Evolutionary conservation across 2,797 vertebrate genomes (phyloP), one percentile per base, ranked within the genome.

Genomic region (Poecilia wingei): DNA sequence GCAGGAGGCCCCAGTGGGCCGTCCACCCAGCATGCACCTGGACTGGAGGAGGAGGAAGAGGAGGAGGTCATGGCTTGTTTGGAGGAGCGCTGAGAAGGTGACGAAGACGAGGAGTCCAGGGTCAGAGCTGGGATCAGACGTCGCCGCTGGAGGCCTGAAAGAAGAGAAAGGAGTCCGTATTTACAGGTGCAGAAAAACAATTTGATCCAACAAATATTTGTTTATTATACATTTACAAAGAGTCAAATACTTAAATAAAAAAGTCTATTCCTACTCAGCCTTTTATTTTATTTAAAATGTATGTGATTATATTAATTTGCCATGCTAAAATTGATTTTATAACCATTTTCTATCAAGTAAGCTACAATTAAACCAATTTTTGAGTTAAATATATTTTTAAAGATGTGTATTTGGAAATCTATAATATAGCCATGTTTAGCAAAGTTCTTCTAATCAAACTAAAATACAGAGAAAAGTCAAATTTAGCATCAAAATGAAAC

Each of bases 21-120:
- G 0, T 99, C 98, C 72, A 99, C 98, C 98, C 98, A 99, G 94
- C 97, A 98, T 49, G 97, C 94, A 55, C 97, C 96, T 0, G 97
- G 94, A 88, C 96, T 96, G 75, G 93, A 94, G 59, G 93, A 94
- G 33, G 94, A 94, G 9, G 94, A 94, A 0, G 94, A 94, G 2
- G 93, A 94, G 70, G 94, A 93, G 0, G 96, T 96, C 87, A 88
- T 91, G 79, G 95, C 85, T 25, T 98, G 96, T 83, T 99, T 99
- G 76, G 97, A 95, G 2, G 96, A 92, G 59, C 93, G 93, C 61
- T 95, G 94, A 83, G 94, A 89, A 22, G 93, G 88, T 16, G 92
- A 91, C 1, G 93, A 88, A 70, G 93, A 86, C 12, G 96, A 75
- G 0, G 97, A 93, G 71, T 99, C 98, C 18, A 98, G 96, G 13